Base-by-base conservation (phyloP, 2,797 vertebrate genomes). In the Bovichtus diacanthus region DNA sequence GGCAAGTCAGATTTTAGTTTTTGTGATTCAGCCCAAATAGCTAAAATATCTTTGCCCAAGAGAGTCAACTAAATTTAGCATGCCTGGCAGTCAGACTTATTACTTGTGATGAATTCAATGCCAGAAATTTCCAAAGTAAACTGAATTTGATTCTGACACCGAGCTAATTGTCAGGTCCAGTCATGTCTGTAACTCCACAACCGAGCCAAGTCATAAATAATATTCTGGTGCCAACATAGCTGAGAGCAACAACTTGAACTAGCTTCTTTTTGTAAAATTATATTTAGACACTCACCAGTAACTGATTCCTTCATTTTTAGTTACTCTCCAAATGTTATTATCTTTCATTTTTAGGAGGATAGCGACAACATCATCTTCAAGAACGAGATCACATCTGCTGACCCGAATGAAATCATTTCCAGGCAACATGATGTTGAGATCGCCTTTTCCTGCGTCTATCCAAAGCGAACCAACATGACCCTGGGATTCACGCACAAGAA, bases 361-460 rank as follows among this genome's bases (percentile, higher is more conserved):
- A 43, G 46, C 0, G 19, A 85, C 0, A 76, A 85, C 70, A 70
- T 93, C 2, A 47, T 81, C 39, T 93, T 90, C 70, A 81, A 53
- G 58, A 92, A 93, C 53, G 60, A 53, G 39, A 91, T 91, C 61
- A 81, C 86, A 2, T 82, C 69, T 0, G 87, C 80, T 3, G 36
- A 90, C 53, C 27, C 27, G 2, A 31, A 9, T 0, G 1, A 66
- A 9, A 2, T 87, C 1, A 88, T 91, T 36, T 83, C 87, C 60
- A 85, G 90, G 41, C 31, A 68, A 4, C 38, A 89, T 2, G 36
- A 76, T 0, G 51, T 89, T 0, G 82, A 86, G 47, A 82, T 90
- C 1, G 54, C n/a, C 51, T 85, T 93, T 15, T 47, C 29, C 4
- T 92, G 92, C 46, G 31, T 16, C 34, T 92, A 76, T 36, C 83